Base-by-base conservation (phyloP, 2,113 vertebrate species). In the Monopterus albus region DNA sequence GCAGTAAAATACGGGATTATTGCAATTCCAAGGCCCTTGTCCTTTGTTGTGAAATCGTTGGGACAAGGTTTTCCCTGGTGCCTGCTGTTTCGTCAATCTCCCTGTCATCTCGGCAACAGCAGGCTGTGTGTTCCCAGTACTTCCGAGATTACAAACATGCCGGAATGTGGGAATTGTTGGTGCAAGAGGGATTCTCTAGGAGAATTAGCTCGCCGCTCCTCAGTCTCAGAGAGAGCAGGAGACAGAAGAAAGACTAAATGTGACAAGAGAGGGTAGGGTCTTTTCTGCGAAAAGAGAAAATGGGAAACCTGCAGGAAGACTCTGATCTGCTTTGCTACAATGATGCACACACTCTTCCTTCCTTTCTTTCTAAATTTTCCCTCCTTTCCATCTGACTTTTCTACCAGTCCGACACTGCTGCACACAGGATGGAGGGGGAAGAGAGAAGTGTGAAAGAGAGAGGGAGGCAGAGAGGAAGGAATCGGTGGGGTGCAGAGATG, bases 31-130 rank as follows among this genome's bases (percentile, higher is more conserved):
- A 38, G 62, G 58, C 51, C 47, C 67, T 67, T 84, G 87, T 86
- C 71, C 85, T 89, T 89, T 90, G 87, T 89, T 88, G 80, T 87
- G 79, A 73, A 86, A 90, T 87, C 83, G 90, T 87, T 87, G 82
- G 74, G 82, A 79, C 74, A 72, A 58, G 82, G 51, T 84, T 85
- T 76, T 62, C 67, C 59, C 73, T 31, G 60, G 75, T 39, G 57
- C 77, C 72, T 45, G 80, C 82, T 81, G 85, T 76, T 81, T 72
- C 66, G 42, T 66, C 6, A 18, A 45, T 51, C 82, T 63, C 51
- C 70, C 76, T 51, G 49, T 65, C 52, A 65, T 66, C 51, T 73
- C 47, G 3, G 20, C 21, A 73, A 51, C 77, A 56, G 79, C 68
- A 62, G 67, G 66, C 57, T 29, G 31, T 38, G 42, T 53, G 29